A percentile compares a stretch with the other conserved stretches of the same genome.
Conservation (phyloP, 2,113 vertebrate species). For the Tetrax tetrax region DNA sequence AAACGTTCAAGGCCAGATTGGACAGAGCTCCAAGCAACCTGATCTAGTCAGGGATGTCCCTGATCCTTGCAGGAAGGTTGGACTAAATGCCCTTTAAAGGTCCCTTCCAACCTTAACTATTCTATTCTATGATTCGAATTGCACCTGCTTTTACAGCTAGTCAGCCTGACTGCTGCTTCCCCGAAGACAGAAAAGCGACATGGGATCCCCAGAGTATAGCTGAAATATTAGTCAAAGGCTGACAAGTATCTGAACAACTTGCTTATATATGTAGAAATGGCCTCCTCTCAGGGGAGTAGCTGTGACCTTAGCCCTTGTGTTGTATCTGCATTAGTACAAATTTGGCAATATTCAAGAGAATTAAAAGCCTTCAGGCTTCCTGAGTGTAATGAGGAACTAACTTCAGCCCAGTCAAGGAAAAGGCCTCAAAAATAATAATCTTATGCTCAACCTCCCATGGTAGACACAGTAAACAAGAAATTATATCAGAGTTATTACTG, state of each 20-base stretch:
- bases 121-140: neutral
- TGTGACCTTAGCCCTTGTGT: neutral
- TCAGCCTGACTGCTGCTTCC: neutral
- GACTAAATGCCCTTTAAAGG: too few relatives aligned
- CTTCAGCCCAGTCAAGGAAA: neutral
- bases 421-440: neutral
- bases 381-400: neutral
- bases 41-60: too few relatives aligned
- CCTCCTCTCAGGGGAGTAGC: neutral
- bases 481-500: accelerated
- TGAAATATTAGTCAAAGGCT: slow-evolving; percentile 12
- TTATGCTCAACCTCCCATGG: neutral
- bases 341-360: neutral
- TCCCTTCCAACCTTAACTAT: too few relatives aligned
- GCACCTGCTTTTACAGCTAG: neutral
- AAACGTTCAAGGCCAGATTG: too few relatives aligned
- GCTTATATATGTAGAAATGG: neutral
- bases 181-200: neutral
- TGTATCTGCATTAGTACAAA: neutral
- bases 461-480: neutral
- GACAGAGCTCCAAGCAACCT: too few relatives aligned
- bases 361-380: neutral
- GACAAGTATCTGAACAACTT: slow-evolving; percentile 1
- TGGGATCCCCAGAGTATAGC: neutral
- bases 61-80: too few relatives aligned